Conservation (phyloP, 2,113 vertebrate genomes). For the Platysteira castanea region DNA sequence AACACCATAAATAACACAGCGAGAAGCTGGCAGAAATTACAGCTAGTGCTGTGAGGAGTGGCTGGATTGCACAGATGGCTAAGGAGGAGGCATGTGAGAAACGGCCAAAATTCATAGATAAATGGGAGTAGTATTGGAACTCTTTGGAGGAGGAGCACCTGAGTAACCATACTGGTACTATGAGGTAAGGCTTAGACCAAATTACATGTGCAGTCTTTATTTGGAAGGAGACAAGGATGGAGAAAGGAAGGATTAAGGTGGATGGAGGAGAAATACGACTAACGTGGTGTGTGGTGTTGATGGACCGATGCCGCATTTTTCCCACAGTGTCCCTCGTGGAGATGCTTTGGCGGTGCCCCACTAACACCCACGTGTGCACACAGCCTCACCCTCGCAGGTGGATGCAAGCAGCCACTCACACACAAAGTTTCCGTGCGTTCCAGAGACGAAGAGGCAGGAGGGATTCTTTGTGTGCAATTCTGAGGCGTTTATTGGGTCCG, state of each 20-base stretch:
- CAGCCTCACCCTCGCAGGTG: too few relatives aligned
- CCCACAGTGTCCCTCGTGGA: too few relatives aligned
- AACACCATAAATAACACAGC: constrained; percentile 15
- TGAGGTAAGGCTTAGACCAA: background rate
- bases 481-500: too few relatives aligned
- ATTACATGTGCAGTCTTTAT: background rate
- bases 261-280: background rate
- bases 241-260: background rate
- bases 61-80: constrained; percentile 2
- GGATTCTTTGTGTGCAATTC: too few relatives aligned
- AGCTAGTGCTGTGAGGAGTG: background rate
- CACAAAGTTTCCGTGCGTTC: too few relatives aligned
- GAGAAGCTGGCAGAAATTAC: constrained; percentile 9
- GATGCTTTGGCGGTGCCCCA: too few relatives aligned
- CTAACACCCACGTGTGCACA: too few relatives aligned
- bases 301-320: too few relatives aligned
- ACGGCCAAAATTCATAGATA: background rate
- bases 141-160: background rate
- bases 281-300: too few relatives aligned
- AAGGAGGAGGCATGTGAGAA: background rate
- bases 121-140: background rate
- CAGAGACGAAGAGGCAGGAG: too few relatives aligned
- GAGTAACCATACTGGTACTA: background rate
- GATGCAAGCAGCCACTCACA: too few relatives aligned
- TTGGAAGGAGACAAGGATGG: background rate